A percentile compares a stretch with the other conserved stretches of the same genome.
Evolutionary conservation across 2,113 vertebrate species (phyloP).

Genomic region (Chloropsis hardwickii): DNA sequence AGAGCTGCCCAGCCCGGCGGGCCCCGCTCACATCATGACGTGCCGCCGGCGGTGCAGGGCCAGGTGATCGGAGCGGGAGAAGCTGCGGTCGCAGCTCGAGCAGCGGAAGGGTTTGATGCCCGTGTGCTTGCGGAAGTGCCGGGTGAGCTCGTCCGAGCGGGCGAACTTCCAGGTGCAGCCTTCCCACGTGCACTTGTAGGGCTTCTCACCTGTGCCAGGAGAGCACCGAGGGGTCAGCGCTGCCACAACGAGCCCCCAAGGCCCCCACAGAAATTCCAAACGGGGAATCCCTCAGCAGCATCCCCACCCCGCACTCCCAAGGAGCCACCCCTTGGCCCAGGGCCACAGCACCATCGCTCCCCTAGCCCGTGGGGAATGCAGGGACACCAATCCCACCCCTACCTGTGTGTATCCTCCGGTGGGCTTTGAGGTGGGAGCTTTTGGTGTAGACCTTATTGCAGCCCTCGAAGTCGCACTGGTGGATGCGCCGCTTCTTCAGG

Average conservation of each 20-base stretch:
- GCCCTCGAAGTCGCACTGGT: slow-evolving; percentile 96
- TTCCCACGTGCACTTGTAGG: background rate
- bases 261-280: background rate
- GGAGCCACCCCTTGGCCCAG: background rate
- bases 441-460: slow-evolving; percentile 98
- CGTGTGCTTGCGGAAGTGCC: slow-evolving; percentile 87
- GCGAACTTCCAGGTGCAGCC: background rate
- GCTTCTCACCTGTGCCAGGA: background rate
- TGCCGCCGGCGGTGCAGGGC: slow-evolving; percentile 93
- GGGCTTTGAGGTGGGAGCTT: slow-evolving; percentile 97
- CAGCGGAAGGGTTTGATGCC: slow-evolving; percentile 98
- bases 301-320: background rate
- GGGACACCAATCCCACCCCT: background rate
- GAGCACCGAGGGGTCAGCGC: background rate
- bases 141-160: slow-evolving; percentile 81
- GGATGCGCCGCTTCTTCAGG: slow-evolving; percentile 90
- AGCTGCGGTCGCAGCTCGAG: slow-evolving; percentile 90
- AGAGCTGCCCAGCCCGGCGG: background rate
- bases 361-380: fast-evolving
- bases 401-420: slow-evolving; percentile 96
- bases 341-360: fast-evolving
- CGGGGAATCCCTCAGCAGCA: fast-evolving
- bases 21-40: slow-evolving; percentile 87
- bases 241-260: fast-evolving
- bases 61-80: slow-evolving; percentile 95